Percentiles rank a stretch among this genome's conserved stretches.
Evolutionary conservation across 2,797 vertebrate species (phyloP).

Genomic region (Myotis findleyi): DNA sequence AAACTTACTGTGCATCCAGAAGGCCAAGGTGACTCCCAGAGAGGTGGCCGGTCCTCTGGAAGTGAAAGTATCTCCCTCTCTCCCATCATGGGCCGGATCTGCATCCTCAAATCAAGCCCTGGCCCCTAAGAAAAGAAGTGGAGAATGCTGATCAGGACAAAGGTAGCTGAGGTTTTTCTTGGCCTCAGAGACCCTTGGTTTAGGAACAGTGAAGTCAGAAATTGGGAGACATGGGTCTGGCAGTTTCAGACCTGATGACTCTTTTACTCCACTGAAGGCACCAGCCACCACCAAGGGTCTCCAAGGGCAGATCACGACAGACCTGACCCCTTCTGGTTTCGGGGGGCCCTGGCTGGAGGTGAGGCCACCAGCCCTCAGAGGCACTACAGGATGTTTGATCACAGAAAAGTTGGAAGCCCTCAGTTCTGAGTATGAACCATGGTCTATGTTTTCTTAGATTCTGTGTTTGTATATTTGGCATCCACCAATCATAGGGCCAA

Average conservation of each 20-base stretch:
- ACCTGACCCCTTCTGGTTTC: not conserved
- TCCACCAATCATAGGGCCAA: not conserved
- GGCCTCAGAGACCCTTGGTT: not conserved
- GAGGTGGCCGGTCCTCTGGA: not conserved
- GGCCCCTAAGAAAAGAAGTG: not conserved
- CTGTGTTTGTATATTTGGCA: not conserved
- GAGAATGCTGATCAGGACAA: not conserved
- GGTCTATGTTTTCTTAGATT: not conserved
- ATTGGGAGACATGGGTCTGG: accelerated
- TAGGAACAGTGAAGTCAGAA: not conserved
- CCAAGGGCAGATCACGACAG: not conserved
- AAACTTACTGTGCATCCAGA: not conserved
- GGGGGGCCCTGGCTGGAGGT: not conserved
- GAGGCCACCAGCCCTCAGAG: not conserved
- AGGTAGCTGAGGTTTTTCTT: not conserved
- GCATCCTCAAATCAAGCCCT: not conserved
- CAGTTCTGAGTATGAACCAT: not conserved
- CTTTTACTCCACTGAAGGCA: not conserved
- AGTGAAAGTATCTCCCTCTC: not conserved
- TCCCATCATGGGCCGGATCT: not conserved
- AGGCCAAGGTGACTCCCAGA: not conserved
- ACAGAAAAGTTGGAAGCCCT: not conserved
- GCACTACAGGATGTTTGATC: accelerated
- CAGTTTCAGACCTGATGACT: not conserved
- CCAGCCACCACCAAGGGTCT: not conserved